Evolutionary conservation across 2,797 vertebrate species (phyloP), one percentile per base, ranked within the genome.

Genomic region (Dermochelys coriacea): DNA sequence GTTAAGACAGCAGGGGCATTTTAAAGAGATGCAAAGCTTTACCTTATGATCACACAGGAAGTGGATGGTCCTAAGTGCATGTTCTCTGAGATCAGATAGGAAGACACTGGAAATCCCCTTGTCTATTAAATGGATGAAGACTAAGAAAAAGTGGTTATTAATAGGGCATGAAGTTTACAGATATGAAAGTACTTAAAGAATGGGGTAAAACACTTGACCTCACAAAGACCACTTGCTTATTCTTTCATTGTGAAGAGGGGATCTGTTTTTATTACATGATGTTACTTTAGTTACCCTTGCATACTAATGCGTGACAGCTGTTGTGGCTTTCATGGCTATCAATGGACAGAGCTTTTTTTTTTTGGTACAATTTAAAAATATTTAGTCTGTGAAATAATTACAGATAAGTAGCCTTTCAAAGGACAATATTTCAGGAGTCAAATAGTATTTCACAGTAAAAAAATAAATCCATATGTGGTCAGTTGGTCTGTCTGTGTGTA

Each of bases 241-340:
- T 91, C 90, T 79, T 86, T 87, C 85, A 68, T n/a, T 68, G 34
- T 75, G 54, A 85, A 86, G 80, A 85, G 41, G 12, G 25, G 21
- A 80, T 82, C 29, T 83, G 74, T 1, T 94, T 96, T 95, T 75
- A 94, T 83, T 92, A 71, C 45, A 84, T 18, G 78, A 15, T 31
- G 74, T 95, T 93, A 85, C 64, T 94, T 91, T 84, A 68, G 84
- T 87, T 93, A 87, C 84, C 88, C 54, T 96, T 91, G 85, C 79
- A 41, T 57, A 31, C 90, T 95, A 92, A 91, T 94, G 64, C 21
- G 81, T 57, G 75, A 84, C 89, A 96, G 93, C 91, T 96, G 92
- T 93, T 94, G 81, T 34, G 25, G 78, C 78, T 89, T 90, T 85
- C 90, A 50, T 81, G 3, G 0, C 88, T 86, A 27, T 82, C 45